Evolutionary conservation across 2,888 invertebrate species (phyloP).

Genomic region (Ophraella communa): DNA sequence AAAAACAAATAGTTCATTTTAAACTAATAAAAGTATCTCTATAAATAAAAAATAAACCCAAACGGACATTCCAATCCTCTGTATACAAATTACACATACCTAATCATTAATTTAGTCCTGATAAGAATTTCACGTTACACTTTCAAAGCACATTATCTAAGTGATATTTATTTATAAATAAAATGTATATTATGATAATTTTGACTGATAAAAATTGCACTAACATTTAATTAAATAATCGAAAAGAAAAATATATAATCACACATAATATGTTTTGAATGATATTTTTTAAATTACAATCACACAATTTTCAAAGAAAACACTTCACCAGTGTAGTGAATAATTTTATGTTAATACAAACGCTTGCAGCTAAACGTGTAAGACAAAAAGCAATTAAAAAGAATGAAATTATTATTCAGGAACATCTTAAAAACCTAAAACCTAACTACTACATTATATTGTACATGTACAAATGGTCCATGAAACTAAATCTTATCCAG

Average conservation of each 20-base stretch:
- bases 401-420: constrained; percentile 13
- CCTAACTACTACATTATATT: not conserved
- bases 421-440: constrained; percentile 9
- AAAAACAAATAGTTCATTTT: not conserved
- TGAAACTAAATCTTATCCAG: not conserved
- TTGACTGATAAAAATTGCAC: not conserved
- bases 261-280: too few species aligned
- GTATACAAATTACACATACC: not conserved
- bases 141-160: not conserved
- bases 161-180: too few species aligned
- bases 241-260: too few species aligned
- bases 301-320: too few species aligned
- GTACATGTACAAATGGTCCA: not conserved
- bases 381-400: not conserved
- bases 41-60: too few species aligned
- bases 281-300: too few species aligned
- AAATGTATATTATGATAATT: not conserved
- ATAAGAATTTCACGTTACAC: constrained; percentile 5
- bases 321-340: too few species aligned
- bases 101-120: constrained; percentile 2
- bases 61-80: too few species aligned
- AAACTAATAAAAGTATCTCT: not conserved
- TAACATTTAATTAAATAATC: too few species aligned
- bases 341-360: too few species aligned
- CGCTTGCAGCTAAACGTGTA: too few species aligned